These are phyloP conservation scores for Acronicta leporina DNA, from an alignment of 2,888 invertebrate genomes.

Conservation along the genomic window DNA sequence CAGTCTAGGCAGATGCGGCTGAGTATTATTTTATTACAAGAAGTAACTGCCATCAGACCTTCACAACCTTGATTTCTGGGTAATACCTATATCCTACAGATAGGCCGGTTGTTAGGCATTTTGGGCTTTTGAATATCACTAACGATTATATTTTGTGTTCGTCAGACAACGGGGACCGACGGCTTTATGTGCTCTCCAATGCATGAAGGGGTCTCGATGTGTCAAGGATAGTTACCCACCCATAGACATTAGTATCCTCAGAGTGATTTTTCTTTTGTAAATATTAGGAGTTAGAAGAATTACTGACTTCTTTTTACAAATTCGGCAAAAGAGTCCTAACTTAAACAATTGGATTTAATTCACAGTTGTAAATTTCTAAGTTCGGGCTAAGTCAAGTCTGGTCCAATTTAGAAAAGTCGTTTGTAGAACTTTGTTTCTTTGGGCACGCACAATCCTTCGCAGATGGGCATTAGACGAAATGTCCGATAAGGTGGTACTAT, in stretches of 20 bases:
- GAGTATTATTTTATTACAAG: too few species aligned
- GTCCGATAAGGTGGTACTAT: constrained; percentile 51
- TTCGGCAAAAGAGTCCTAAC: constrained; percentile 31
- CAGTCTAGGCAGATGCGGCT: too few species aligned
- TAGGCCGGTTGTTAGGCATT: too few species aligned
- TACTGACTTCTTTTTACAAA: constrained; percentile 19
- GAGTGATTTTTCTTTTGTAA: constrained; percentile 28
- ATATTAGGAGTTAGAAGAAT: constrained; percentile 9
- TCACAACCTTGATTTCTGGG: too few species aligned
- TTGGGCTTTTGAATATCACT: too few species aligned
- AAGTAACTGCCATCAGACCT: too few species aligned
- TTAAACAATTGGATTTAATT: constrained; percentile 52
- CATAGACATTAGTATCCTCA: background rate
- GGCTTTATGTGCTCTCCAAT: too few species aligned
- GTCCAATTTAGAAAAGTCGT: constrained; percentile 41
- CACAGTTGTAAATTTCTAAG: constrained; percentile 32
- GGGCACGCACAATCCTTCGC: constrained; percentile 34
- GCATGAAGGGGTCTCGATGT: too few species aligned
- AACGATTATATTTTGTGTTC: too few species aligned
- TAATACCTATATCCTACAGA: too few species aligned
- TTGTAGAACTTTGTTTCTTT: constrained; percentile 39
- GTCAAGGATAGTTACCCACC: too few species aligned
- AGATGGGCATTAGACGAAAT: constrained; percentile 39
- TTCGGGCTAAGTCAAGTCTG: constrained; percentile 42
- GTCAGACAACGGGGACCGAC: too few species aligned